Conservation (phyloP, 2,797 vertebrate genomes). For the Notolepis coatsorum region DNA sequence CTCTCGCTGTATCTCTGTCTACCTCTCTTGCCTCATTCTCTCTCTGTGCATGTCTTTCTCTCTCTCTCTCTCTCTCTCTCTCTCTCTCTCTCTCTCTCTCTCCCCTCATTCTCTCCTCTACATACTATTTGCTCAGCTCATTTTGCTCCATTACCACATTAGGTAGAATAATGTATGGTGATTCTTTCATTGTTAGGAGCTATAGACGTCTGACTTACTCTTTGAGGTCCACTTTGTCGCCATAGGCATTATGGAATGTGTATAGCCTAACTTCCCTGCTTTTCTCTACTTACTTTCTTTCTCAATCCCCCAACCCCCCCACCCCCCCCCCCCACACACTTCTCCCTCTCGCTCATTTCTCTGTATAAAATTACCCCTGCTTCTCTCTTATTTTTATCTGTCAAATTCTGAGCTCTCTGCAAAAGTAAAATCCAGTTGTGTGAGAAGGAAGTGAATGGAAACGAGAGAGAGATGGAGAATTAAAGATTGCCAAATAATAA, state of each 20-base stretch:
- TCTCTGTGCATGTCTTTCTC: no score
- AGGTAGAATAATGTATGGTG: slow-evolving; percentile 52
- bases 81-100: neutral
- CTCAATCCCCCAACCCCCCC: no score
- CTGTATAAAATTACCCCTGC: slow-evolving; percentile 48
- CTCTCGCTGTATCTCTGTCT: no score
- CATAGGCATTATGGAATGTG: slow-evolving; percentile 61
- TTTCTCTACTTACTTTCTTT: neutral
- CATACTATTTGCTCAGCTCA: slow-evolving; percentile 41
- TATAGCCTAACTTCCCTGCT: slow-evolving; percentile 36
- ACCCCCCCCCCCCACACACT: no score
- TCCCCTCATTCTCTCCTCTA: neutral
- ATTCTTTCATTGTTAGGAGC: slow-evolving; percentile 52
- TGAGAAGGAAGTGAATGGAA: slow-evolving; percentile 26
- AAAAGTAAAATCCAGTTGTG: slow-evolving; percentile 73
- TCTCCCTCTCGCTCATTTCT: slow-evolving; percentile 24
- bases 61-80: neutral
- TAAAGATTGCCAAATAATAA: slow-evolving; percentile 68
- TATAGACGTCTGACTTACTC: slow-evolving; percentile 52
- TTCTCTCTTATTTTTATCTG: slow-evolving; percentile 60
- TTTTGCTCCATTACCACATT: slow-evolving; percentile 43
- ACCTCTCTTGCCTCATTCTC: no score
- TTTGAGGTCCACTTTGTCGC: slow-evolving; percentile 57
- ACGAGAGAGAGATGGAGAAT: slow-evolving; percentile 58
- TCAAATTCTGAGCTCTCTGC: slow-evolving; percentile 54